Evolutionary conservation across 2,888 invertebrate genomes (phyloP), one percentile per base, ranked within the genome.

Genomic region (Pristionchus arcanus): DNA sequence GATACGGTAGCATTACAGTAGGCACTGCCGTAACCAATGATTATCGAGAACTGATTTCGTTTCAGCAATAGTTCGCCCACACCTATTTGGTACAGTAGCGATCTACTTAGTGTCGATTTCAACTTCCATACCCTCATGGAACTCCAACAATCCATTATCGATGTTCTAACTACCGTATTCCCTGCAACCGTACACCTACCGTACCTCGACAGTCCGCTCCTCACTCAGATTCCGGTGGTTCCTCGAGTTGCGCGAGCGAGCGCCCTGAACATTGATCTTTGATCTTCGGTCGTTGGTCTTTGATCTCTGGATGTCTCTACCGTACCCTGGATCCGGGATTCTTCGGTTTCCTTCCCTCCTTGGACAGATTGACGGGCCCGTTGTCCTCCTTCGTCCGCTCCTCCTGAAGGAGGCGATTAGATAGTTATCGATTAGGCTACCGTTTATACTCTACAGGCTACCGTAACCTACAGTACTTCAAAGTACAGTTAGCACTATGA

Each of bases 161-260:
- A 49, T 49, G 9, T 49, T 49, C 0, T 13, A 49, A 7, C 42
- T 49, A 49, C 42, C 42, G 42, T 63, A n/a, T 5, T 63, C 63
- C 63, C 1, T 21, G 9, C n/a, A 7, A 63, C 63, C 63, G 63
- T 63, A 63, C 13, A 13, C 59, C 59, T 16, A 7, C 13, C 19
- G n/a, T 63, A 74, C 74, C 74, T 74, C 74, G 74, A 74, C 74
- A 74, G 37, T 74, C 2, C 31, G 34, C 37, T 74, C 74, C 74
- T 74, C 37, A 37, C 74, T 74, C 74, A 68, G 68, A 31, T 68
- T 74, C 37, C 37, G 37, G 74, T 74, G n/a, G 71, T 71, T 37
- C 31, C 21, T 34, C 34, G 74, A 74, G 74, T 34, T 37, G 74
- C 74, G 74, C 5, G 74, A 37, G 37, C 74, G 74, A 5, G 37